Percentiles rank a stretch among this genome's conserved stretches.
Evolutionary conservation across 2,888 invertebrate species (phyloP).

Genomic region (Acanthacorydalis orientalis): DNA sequence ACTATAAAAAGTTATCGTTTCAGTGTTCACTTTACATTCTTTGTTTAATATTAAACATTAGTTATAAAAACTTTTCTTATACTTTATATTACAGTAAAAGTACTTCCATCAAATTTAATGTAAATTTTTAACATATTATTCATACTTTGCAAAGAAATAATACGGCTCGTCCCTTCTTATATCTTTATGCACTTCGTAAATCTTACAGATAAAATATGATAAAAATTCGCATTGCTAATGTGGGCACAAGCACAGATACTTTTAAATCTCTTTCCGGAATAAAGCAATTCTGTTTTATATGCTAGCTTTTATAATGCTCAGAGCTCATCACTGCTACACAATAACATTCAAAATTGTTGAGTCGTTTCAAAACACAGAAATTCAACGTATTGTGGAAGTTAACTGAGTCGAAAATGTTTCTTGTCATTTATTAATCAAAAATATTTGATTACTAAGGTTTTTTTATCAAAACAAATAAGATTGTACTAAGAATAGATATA

Average conservation of each 20-base stretch:
- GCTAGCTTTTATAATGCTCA: neutral
- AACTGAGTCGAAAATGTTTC: too few species aligned
- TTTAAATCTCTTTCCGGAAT: neutral
- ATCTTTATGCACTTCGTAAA: neutral
- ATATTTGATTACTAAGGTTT: too few species aligned
- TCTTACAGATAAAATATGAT: neutral
- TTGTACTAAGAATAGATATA: too few species aligned
- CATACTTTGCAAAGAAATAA: neutral
- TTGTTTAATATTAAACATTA: too few species aligned
- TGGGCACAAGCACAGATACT: neutral
- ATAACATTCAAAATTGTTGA: too few species aligned
- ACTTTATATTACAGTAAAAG: neutral
- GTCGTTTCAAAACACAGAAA: too few species aligned
- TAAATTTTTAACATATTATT: neutral
- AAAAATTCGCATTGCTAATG: neutral
- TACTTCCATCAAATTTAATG: neutral
- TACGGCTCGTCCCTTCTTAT: neutral
- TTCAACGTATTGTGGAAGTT: too few species aligned
- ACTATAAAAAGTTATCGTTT: too few species aligned
- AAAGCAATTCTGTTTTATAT: neutral
- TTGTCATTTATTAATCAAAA: too few species aligned
- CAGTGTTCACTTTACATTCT: too few species aligned
- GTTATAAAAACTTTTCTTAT: too few species aligned
- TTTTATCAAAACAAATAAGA: too few species aligned
- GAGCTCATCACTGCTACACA: neutral